A percentile compares a stretch with the other conserved stretches of the same genome.
phyloP scores from a whole-genome alignment of 2,888 invertebrate species.

The Diaphora mendica region DNA sequence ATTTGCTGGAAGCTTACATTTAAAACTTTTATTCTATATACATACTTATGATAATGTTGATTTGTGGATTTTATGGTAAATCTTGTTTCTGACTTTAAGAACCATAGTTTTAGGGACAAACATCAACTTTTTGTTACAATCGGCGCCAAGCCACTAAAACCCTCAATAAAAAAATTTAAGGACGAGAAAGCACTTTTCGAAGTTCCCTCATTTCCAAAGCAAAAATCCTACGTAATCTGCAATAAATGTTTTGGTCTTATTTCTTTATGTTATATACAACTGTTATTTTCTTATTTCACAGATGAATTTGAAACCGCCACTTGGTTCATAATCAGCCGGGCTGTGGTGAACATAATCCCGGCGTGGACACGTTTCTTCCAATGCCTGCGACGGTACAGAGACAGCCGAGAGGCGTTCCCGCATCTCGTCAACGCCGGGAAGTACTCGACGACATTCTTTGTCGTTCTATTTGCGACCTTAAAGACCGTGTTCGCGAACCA shows the following conservation, averaged over 20 bases:
- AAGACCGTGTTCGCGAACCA: slow-evolving; percentile 80
- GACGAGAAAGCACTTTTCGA: too few relatives aligned
- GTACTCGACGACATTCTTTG: slow-evolving; percentile 98
- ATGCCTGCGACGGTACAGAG: slow-evolving; percentile 97
- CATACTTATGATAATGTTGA: too few relatives aligned
- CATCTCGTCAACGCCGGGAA: slow-evolving; percentile 99
- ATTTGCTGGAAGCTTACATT: too few relatives aligned
- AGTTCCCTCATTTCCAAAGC: too few relatives aligned
- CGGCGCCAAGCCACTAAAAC: too few relatives aligned
- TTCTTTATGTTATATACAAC: neutral
- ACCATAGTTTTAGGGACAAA: too few relatives aligned
- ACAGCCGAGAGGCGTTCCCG: slow-evolving; percentile 96
- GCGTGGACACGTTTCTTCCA: slow-evolving; percentile 99
- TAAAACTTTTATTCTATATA: too few relatives aligned
- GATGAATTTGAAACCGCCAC: slow-evolving; percentile 88
- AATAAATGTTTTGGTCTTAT: neutral
- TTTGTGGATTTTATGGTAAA: too few relatives aligned
- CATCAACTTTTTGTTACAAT: too few relatives aligned
- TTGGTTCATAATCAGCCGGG: slow-evolving; percentile 91
- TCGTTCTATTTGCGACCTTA: slow-evolving; percentile 94
- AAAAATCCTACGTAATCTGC: too few relatives aligned
- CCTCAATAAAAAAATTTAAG: too few relatives aligned
- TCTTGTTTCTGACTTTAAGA: too few relatives aligned
- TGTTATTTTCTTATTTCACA: slow-evolving; percentile 35
- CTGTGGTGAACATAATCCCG: slow-evolving; percentile 96